Base-by-base conservation (phyloP, 2,113 vertebrate genomes). In the Equus quagga region DNA sequence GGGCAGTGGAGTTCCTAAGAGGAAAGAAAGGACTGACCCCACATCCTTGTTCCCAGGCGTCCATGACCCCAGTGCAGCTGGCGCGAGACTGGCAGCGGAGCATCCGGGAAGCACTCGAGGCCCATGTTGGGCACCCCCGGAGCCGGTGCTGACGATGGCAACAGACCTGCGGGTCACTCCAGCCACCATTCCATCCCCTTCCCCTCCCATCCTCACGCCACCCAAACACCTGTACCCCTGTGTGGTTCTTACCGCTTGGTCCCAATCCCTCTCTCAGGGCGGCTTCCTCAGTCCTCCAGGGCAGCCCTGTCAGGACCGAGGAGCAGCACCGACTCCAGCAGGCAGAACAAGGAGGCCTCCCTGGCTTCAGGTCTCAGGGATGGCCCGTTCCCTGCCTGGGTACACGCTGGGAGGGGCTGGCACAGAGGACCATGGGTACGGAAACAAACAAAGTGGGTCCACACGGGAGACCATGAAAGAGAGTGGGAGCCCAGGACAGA, bases 71-170 rank as follows among this genome's bases (percentile, higher is more conserved):
- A 0, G 92, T 94, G 86, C 97, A 98, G 67, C 97, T 98, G 86
- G 97, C 96, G 5, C 93, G 96, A 67, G 98, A 98, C 76, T 98
- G 98, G 98, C 98, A 98, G 92, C 90, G 72, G 6, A 89, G 98
- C 44, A 97, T 98, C 92, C 98, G 33, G 36, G 97, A 98, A 69
- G 97, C 98, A 0, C 96, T 98, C 33, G 98, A 98, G 89, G 96
- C 91, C 26, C 98, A 97, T 0, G 10, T 73, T 0, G 73, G 85
- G 72, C 97, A 95, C 6, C 89, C 90, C 41, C 88, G 72, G 0
- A 72, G 85, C 51, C 91, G 86, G 21, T 94, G 93, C 96, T 97
- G 24, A 60, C 0, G 0, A 15, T 5, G 13, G 51, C 51, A 4
- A 19, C 28, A 4, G 69, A n/a, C 91, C 73, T 6, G 3, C 1